Evolutionary conservation across 2,888 invertebrate species (phyloP).

Genomic region (Microplitis deprimator): DNA sequence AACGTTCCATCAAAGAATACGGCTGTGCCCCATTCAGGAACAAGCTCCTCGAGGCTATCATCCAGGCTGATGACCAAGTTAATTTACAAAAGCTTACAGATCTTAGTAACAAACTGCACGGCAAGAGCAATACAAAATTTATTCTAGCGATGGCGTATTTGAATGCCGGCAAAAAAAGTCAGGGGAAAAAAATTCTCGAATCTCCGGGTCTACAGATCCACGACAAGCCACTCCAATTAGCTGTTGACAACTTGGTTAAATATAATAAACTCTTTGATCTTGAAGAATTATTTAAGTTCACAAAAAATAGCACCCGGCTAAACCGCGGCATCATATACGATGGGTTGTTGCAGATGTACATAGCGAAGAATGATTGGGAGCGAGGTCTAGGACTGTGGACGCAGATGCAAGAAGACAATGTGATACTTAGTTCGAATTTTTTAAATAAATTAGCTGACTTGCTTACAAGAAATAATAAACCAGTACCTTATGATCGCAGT

Average conservation of each 20-base stretch:
- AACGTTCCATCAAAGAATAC: slow-evolving; percentile 79
- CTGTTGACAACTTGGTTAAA: slow-evolving; percentile 71
- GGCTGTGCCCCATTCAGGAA: slow-evolving; percentile 84
- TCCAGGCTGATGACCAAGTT: slow-evolving; percentile 82
- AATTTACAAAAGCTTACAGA: slow-evolving; percentile 88
- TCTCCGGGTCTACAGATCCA: slow-evolving; percentile 85
- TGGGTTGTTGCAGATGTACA: slow-evolving; percentile 67
- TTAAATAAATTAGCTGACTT: slow-evolving; percentile 78
- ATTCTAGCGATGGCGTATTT: slow-evolving; percentile 88
- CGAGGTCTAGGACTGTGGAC: slow-evolving; percentile 87
- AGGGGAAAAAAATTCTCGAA: slow-evolving; percentile 87
- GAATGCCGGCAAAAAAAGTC: slow-evolving; percentile 83
- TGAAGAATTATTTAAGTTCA: slow-evolving; percentile 85
- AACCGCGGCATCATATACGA: slow-evolving; percentile 62
- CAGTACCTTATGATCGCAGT: slow-evolving; percentile 79
- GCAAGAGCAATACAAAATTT: slow-evolving; percentile 87
- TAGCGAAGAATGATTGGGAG: slow-evolving; percentile 78
- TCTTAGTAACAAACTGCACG: slow-evolving; percentile 82
- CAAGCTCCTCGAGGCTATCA: slow-evolving; percentile 80
- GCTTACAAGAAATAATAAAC: slow-evolving; percentile 76
- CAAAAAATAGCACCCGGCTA: slow-evolving; percentile 80
- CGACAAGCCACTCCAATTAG: slow-evolving; percentile 75
- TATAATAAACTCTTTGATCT: slow-evolving; percentile 79
- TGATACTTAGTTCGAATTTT: slow-evolving; percentile 81
- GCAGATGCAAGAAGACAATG: slow-evolving; percentile 86